These are phyloP conservation scores for Macrostomum lignano DNA, from an alignment of 1,140 invertebrate species.

Conservation along the genomic window DNA sequence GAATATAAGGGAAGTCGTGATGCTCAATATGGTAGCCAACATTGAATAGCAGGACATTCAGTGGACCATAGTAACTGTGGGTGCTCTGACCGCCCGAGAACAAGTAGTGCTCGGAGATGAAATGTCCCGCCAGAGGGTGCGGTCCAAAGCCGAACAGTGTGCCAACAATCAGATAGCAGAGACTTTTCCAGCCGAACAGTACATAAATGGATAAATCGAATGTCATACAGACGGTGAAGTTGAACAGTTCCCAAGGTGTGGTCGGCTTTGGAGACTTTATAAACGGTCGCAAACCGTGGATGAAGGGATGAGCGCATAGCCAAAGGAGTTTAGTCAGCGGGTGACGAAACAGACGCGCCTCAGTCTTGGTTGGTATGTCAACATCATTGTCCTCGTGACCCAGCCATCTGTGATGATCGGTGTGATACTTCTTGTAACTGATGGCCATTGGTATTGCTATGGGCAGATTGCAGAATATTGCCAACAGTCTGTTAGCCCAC, in stretches of 20 bases:
- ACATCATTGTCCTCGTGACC: slow-evolving; percentile 21
- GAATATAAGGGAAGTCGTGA: slow-evolving; percentile 84
- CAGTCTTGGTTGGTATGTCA: slow-evolving; percentile 67
- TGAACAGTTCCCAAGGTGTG: slow-evolving; percentile 30
- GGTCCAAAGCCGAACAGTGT: slow-evolving; percentile 69
- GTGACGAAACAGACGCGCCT: slow-evolving; percentile 66
- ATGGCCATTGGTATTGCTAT: slow-evolving; percentile 22
- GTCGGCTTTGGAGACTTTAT: slow-evolving; percentile 30
- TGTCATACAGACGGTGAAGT: slow-evolving; percentile 54
- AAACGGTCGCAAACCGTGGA: slow-evolving; percentile 69
- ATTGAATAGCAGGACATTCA: slow-evolving; percentile 94
- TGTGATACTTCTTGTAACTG: slow-evolving; percentile 25
- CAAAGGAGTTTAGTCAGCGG: slow-evolving; percentile 72
- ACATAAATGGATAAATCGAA: slow-evolving; percentile 53
- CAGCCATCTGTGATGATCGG: slow-evolving; percentile 17
- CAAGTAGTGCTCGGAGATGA: slow-evolving; percentile 95
- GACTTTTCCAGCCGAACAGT: slow-evolving; percentile 41
- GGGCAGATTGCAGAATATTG: slow-evolving; percentile 23
- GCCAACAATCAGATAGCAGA: slow-evolving; percentile 56
- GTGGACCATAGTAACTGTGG: slow-evolving; percentile 82
- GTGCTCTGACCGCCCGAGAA: slow-evolving; percentile 82
- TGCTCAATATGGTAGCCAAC: slow-evolving; percentile 44
- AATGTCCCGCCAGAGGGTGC: slow-evolving; percentile 89
- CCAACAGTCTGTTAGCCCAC: slow-evolving; percentile 16
- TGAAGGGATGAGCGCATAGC: slow-evolving; percentile 75